These are phyloP conservation scores for Macrochelys suwanniensis DNA, from an alignment of 2,797 vertebrate genomes.

Conservation along the genomic window DNA sequence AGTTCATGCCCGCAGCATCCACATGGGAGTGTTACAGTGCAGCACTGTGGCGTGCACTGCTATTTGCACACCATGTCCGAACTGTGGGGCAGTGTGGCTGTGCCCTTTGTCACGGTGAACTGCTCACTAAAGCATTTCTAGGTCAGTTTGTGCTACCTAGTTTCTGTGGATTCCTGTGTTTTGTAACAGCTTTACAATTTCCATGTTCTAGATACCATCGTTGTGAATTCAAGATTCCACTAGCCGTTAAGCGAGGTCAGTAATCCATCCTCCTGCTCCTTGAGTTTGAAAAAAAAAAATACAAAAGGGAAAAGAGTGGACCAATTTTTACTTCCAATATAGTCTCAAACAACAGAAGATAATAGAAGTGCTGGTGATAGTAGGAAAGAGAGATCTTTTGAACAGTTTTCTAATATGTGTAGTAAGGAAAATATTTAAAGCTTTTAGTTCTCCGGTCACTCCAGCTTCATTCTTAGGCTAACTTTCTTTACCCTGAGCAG, in stretches of 20 bases:
- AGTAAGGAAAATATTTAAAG: background rate
- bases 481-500: background rate
- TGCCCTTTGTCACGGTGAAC: background rate
- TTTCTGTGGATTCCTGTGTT: conserved; percentile 15
- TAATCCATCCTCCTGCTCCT: background rate
- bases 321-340: background rate
- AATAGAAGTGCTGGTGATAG: background rate
- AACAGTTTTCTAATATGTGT: background rate
- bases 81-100: background rate
- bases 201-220: conserved; percentile 93
- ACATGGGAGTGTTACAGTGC: background rate
- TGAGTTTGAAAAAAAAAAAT: background rate
- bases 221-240: conserved; percentile 98
- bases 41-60: background rate
- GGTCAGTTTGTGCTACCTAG: background rate
- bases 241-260: conserved; percentile 95
- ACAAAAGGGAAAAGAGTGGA: background rate
- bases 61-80: background rate
- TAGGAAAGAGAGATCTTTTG: background rate
- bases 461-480: background rate
- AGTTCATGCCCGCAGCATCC: background rate
- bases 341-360: background rate
- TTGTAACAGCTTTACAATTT: conserved; percentile 36
- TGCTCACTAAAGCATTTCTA: background rate
- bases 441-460: background rate